Percentiles rank a stretch among this genome's conserved stretches.
These are phyloP conservation scores for Loripinus fragilis DNA, from an alignment of 2,888 invertebrate genomes.

Conservation along the genomic window DNA sequence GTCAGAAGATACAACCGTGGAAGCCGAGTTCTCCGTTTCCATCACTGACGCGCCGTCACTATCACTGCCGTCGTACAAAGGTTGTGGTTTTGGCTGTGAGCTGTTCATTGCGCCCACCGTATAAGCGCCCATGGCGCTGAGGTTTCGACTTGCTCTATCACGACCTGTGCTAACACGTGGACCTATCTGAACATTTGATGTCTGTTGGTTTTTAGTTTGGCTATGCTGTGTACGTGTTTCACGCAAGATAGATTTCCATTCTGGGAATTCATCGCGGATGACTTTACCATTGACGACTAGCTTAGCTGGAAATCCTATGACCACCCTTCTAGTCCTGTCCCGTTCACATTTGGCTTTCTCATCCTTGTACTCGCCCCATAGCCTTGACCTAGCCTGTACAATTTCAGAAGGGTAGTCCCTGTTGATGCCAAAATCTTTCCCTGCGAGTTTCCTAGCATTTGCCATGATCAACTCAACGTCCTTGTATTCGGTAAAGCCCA, in stretches of 20 bases:
- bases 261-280: constrained; percentile 9
- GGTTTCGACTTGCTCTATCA: too few relatives aligned
- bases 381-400: neutral
- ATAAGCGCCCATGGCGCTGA: too few relatives aligned
- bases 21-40: neutral
- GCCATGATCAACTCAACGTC: constrained; percentile 1
- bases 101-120: neutral
- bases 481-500: neutral
- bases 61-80: neutral
- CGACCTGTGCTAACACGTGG: too few relatives aligned
- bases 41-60: neutral
- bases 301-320: constrained; percentile 22
- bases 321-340: neutral
- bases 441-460: constrained; percentile 18
- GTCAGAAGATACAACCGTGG: too few relatives aligned
- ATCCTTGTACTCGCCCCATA: constrained; percentile 1
- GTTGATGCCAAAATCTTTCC: constrained; percentile 8
- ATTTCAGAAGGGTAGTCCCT: constrained; percentile 10
- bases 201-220: neutral
- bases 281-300: constrained; percentile 11
- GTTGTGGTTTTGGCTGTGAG: neutral
- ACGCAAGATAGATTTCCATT: constrained; percentile 7
- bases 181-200: too few relatives aligned
- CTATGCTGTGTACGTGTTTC: neutral
- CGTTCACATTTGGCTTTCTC: neutral